phyloP scores from a whole-genome alignment of 1,140 invertebrate genomes.

The Spodoptera litura region DNA sequence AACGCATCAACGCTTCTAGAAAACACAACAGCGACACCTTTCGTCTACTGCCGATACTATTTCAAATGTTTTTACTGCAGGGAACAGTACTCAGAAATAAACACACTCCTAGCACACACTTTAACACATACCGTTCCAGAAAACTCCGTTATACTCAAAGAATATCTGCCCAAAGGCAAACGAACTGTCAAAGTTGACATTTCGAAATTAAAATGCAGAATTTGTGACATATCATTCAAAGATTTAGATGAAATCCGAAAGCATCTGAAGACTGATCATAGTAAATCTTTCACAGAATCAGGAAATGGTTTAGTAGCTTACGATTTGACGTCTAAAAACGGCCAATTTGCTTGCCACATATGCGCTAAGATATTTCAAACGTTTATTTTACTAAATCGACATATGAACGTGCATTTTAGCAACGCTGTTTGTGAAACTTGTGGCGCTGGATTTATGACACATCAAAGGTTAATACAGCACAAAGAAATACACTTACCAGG shows the following conservation, averaged over 20 bases:
- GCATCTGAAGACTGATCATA: slow-evolving; percentile 63
- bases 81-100: slow-evolving; percentile 66
- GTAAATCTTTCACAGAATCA: slow-evolving; percentile 63
- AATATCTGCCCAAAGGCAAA: slow-evolving; percentile 66
- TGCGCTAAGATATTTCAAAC: slow-evolving; percentile 70
- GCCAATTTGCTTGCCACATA: slow-evolving; percentile 67
- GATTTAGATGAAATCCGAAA: slow-evolving; percentile 61
- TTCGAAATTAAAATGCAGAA: slow-evolving; percentile 66
- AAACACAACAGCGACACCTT: slow-evolving; percentile 65
- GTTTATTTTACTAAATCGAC: slow-evolving; percentile 71
- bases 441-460: slow-evolving; percentile 74
- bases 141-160: slow-evolving; percentile 58
- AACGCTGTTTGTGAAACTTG: slow-evolving; percentile 78
- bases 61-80: slow-evolving; percentile 77
- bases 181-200: slow-evolving; percentile 71
- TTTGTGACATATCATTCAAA: slow-evolving; percentile 55
- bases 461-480: slow-evolving; percentile 73
- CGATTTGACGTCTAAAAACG: slow-evolving; percentile 62
- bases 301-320: slow-evolving; percentile 70
- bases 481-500: slow-evolving; percentile 70
- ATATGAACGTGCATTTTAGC: slow-evolving; percentile 76
- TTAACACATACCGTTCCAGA: slow-evolving; percentile 56
- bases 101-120: slow-evolving; percentile 62
- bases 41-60: slow-evolving; percentile 69
- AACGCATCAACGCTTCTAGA: slow-evolving; percentile 68